Conservation (phyloP, 2,113 vertebrate genomes). For the Nerophis lumbriciformis region DNA sequence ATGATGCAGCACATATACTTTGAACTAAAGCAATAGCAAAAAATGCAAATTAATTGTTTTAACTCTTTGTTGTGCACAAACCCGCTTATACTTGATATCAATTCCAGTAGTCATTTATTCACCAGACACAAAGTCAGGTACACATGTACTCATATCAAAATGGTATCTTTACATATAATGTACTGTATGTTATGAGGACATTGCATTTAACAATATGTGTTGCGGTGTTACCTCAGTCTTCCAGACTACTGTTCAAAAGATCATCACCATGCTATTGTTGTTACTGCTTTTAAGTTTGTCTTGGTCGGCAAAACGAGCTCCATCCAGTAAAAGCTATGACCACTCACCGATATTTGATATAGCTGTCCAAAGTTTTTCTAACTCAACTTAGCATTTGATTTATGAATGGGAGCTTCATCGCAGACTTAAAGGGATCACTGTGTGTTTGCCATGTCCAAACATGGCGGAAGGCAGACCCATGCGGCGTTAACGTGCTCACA, state of each 20-base stretch:
- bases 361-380: background rate
- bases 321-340: background rate
- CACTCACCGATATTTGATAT: conserved; percentile 10
- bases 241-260: no score
- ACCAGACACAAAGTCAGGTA: background rate
- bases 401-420: background rate
- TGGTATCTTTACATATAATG: no score
- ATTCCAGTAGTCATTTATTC: background rate
- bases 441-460: conserved; percentile 35
- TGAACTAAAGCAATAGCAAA: no score
- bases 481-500: conserved; percentile 1
- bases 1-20: no score
- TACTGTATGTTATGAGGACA: no score
- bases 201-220: no score
- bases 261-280: conserved; percentile 10
- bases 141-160: background rate
- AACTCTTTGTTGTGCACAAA: no score
- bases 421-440: background rate
- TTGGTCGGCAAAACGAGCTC: background rate
- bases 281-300: conserved; percentile 13
- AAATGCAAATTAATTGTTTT: no score
- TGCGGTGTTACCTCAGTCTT: no score
- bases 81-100: no score
- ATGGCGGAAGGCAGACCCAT: background rate
- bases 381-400: conserved; percentile 6